These are phyloP conservation scores for Pollenia amentaria DNA, from an alignment of 2,888 invertebrate genomes.

Conservation along the genomic window DNA sequence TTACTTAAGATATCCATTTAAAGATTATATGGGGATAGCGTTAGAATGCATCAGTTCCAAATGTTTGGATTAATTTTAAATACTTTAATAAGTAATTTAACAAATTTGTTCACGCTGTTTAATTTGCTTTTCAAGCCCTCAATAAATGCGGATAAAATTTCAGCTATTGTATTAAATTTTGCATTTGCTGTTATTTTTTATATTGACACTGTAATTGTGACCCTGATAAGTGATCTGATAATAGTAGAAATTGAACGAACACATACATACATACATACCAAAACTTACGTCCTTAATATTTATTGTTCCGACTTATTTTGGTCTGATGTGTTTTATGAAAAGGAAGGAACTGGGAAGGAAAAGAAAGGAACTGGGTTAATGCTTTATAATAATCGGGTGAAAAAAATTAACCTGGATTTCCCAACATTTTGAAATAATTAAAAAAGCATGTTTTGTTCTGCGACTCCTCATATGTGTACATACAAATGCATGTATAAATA, in stretches of 20 bases:
- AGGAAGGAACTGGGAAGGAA: too few relatives aligned
- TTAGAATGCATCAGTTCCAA: slow-evolving; percentile 80
- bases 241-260: slow-evolving; percentile 75
- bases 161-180: slow-evolving; percentile 76
- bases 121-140: slow-evolving; percentile 78
- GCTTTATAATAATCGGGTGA: too few relatives aligned
- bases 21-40: slow-evolving; percentile 74
- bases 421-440: too few relatives aligned
- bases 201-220: slow-evolving; percentile 79
- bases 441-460: too few relatives aligned
- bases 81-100: slow-evolving; percentile 79
- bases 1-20: slow-evolving; percentile 75
- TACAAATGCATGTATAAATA: too few relatives aligned
- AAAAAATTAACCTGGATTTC: too few relatives aligned
- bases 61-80: slow-evolving; percentile 79
- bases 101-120: slow-evolving; percentile 79
- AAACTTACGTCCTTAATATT: too few relatives aligned
- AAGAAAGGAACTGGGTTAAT: too few relatives aligned
- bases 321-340: too few relatives aligned
- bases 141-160: slow-evolving; percentile 61
- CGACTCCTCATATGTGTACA: too few relatives aligned
- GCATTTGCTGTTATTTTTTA: slow-evolving; percentile 79
- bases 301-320: too few relatives aligned
- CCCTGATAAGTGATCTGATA: slow-evolving; percentile 79
- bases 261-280: too few relatives aligned